A percentile compares a stretch with the other conserved stretches of the same genome.
Conservation (phyloP, 1,140 invertebrate species). For the Cotesia vestalis region DNA sequence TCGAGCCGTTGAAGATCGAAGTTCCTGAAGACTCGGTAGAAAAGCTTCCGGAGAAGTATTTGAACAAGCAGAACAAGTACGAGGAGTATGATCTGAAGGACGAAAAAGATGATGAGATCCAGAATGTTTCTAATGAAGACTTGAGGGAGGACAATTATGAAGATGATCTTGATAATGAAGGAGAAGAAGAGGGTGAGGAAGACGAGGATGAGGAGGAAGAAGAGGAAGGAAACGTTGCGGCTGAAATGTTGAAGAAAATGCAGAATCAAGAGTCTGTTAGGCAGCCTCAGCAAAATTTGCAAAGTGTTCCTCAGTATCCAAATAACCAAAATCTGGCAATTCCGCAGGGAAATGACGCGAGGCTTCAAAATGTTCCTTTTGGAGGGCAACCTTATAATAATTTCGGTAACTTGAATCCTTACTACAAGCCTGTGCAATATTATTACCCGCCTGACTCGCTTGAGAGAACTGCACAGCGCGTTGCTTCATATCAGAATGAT, state of each 20-base stretch:
- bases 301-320: background rate
- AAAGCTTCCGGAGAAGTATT: background rate
- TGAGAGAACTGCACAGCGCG: constrained; percentile 26
- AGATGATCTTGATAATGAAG: background rate
- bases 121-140: background rate
- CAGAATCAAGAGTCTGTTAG: background rate
- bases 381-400: constrained; percentile 40
- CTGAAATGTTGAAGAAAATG: background rate
- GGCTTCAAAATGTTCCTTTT: background rate
- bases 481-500: constrained; percentile 17
- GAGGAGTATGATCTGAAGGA: constrained; percentile 42
- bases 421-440: constrained; percentile 47
- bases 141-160: background rate
- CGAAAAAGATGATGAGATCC: background rate
- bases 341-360: background rate
- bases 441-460: constrained; percentile 43
- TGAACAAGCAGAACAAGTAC: constrained; percentile 37
- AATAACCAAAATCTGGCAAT: background rate
- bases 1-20: constrained; percentile 37
- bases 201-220: background rate
- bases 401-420: constrained; percentile 47
- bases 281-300: background rate
- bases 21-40: constrained; percentile 19
- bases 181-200: constrained; percentile 3
- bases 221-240: background rate